These are phyloP conservation scores for Corapipo altera DNA, from an alignment of 2,113 vertebrate species.

Conservation along the genomic window DNA sequence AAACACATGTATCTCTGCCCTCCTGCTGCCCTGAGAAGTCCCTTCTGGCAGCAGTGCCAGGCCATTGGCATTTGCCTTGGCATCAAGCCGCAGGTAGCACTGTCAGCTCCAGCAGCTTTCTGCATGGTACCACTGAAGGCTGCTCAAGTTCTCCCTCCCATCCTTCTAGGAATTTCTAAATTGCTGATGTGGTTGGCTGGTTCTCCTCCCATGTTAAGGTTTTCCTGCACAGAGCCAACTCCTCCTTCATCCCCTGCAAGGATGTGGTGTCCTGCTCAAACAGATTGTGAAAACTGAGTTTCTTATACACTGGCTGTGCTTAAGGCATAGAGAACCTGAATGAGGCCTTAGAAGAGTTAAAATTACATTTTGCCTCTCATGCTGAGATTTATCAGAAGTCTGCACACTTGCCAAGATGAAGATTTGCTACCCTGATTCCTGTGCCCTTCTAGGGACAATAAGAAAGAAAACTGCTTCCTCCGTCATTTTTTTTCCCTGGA, in stretches of 20 bases:
- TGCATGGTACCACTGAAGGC: not conserved
- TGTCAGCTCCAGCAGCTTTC: not conserved
- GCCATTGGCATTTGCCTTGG: not conserved
- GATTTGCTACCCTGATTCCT: not conserved
- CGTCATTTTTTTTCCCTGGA: not conserved
- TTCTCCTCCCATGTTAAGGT: not conserved
- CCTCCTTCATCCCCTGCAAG: not conserved
- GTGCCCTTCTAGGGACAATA: conserved; percentile 9
- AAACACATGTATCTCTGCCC: not conserved
- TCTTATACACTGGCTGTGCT: not conserved
- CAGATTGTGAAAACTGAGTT: not conserved
- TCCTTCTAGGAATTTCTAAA: not conserved
- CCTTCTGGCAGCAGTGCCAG: not conserved
- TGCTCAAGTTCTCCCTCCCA: not conserved
- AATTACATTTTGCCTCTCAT: not conserved
- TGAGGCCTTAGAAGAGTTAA: not conserved
- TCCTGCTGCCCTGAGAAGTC: not conserved
- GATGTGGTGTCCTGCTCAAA: not conserved
- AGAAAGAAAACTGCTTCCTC: not conserved
- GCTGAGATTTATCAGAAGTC: not conserved
- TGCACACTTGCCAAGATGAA: not conserved
- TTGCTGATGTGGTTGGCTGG: not conserved
- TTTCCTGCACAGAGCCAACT: not conserved
- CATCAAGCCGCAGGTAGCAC: fast-evolving
- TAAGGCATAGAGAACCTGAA: not conserved